Conservation (phyloP, 1,140 invertebrate species). For the Lucilia sericata region DNA sequence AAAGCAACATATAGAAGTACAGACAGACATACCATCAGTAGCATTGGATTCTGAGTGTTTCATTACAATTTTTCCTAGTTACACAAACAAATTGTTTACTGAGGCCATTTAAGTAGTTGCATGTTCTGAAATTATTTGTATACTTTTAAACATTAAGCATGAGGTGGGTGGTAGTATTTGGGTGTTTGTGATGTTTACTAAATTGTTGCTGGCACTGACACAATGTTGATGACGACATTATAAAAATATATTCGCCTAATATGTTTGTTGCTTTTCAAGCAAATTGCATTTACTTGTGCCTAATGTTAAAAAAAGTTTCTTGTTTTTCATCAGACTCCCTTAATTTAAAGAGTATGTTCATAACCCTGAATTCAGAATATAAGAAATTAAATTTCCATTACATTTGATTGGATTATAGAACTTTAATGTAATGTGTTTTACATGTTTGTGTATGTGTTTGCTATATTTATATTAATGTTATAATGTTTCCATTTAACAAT, state of each 20-base stretch:
- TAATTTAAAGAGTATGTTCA: not conserved
- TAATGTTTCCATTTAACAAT: not conserved
- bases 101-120: not conserved
- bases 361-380: not conserved
- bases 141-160: too few relatives aligned
- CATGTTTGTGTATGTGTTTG: not conserved
- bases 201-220: conserved; percentile 1
- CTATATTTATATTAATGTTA: not conserved
- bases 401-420: not conserved
- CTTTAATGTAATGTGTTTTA: not conserved
- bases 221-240: not conserved
- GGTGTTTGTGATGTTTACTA: not conserved
- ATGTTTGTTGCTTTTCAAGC: too few relatives aligned
- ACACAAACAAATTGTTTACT: not conserved
- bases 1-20: not conserved
- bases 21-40: not conserved
- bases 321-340: too few relatives aligned
- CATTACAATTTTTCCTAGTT: not conserved
- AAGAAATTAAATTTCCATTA: not conserved
- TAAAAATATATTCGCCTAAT: too few relatives aligned
- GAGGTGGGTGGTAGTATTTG: not conserved
- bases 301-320: too few relatives aligned
- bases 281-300: too few relatives aligned
- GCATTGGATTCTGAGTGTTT: not conserved
- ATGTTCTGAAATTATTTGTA: too few relatives aligned